These are phyloP conservation scores for Amorpha juglandis DNA, from an alignment of 2,888 invertebrate genomes.

Conservation along the genomic window DNA sequence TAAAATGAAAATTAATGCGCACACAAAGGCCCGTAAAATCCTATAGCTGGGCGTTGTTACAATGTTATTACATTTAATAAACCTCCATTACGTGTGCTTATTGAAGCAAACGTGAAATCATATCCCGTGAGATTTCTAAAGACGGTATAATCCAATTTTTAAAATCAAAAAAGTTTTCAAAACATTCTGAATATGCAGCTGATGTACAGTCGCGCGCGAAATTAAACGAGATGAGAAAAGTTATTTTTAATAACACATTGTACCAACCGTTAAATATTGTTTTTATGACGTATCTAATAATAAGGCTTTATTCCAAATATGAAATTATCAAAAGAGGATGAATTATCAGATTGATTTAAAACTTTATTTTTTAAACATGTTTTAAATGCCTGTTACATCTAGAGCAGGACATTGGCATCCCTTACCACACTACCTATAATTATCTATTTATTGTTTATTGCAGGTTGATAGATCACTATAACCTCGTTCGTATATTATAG, in stretches of 20 bases:
- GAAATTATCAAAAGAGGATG: neutral
- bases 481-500: too few species aligned
- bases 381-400: too few species aligned
- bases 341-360: too few species aligned
- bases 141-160: slow-evolving; percentile 17
- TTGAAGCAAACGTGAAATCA: slow-evolving; percentile 29
- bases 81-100: slow-evolving; percentile 20
- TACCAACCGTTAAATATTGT: neutral
- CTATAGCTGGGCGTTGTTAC: slow-evolving; percentile 2
- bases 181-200: slow-evolving; percentile 11
- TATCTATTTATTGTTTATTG: too few species aligned
- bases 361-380: too few species aligned
- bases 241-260: neutral
- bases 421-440: too few species aligned
- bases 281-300: neutral
- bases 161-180: slow-evolving; percentile 21
- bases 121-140: slow-evolving; percentile 24
- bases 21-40: slow-evolving; percentile 5
- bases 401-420: too few species aligned
- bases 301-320: neutral
- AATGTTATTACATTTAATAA: slow-evolving; percentile 22
- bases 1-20: slow-evolving; percentile 20
- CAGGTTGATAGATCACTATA: too few species aligned
- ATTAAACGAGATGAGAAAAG: neutral
- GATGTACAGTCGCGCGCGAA: slow-evolving; percentile 1